A percentile compares a stretch with the other conserved stretches of the same genome.
phyloP scores from a whole-genome alignment of 2,888 invertebrate species.

The Eupelmus urozonus region DNA sequence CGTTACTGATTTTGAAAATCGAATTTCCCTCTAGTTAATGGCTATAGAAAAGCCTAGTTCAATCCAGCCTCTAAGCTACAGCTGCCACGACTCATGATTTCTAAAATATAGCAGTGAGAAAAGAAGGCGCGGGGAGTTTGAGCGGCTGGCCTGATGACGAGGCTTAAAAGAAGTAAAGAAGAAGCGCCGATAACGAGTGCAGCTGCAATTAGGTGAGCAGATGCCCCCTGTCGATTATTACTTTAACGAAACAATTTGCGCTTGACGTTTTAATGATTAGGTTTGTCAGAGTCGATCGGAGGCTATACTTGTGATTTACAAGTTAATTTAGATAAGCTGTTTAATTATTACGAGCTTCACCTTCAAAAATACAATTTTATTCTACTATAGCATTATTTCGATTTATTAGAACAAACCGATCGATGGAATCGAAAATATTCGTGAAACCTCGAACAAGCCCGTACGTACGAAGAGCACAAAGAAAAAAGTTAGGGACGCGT shows the following conservation, averaged over 20 bases:
- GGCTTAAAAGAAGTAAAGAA: not conserved
- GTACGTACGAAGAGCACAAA: too few species aligned
- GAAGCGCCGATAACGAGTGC: conserved; percentile 22
- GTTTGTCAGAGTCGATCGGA: not conserved
- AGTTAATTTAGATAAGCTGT: not conserved
- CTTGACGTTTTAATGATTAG: conserved; percentile 8
- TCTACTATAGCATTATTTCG: too few species aligned
- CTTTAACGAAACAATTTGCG: conserved; percentile 15
- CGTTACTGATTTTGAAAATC: not conserved
- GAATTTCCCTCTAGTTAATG: not conserved
- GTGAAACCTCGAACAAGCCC: too few species aligned
- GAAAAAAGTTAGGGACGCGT: conserved; percentile 33
- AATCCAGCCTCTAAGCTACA: conserved; percentile 6
- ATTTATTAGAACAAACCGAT: too few species aligned
- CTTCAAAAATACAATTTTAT: too few species aligned
- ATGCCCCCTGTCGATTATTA: conserved; percentile 16
- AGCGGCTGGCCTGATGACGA: conserved; percentile 28
- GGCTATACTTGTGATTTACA: not conserved
- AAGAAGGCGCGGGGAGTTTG: not conserved
- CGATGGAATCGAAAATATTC: too few species aligned
- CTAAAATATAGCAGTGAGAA: not conserved
- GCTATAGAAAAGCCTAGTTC: not conserved
- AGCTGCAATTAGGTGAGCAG: conserved; percentile 41
- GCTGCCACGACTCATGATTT: not conserved
- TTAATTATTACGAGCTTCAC: too few species aligned